Percentiles rank a stretch among this genome's conserved stretches.
Conservation (phyloP, 2,797 vertebrate species). For the Clarias pachynema region DNA sequence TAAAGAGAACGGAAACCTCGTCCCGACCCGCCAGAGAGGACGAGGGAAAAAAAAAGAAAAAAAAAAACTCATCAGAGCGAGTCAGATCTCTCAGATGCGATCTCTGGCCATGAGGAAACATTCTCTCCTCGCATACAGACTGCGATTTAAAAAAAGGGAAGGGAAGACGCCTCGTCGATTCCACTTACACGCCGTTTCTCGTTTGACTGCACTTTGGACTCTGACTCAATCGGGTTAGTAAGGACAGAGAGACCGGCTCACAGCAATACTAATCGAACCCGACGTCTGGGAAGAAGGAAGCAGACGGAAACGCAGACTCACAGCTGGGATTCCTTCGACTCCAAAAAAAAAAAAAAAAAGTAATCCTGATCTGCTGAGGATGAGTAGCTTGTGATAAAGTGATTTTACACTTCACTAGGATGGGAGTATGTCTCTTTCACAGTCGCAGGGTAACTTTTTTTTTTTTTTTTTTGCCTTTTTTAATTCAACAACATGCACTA, state of each 20-base stretch:
- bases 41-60: neutral
- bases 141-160: constrained; percentile 11
- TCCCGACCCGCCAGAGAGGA: neutral
- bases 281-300: constrained; percentile 3
- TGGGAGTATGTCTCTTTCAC: constrained; percentile 20
- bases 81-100: neutral
- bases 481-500: constrained; percentile 41
- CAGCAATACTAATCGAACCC: constrained; percentile 25
- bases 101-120: neutral
- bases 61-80: neutral
- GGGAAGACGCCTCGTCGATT: neutral
- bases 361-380: constrained; percentile 2
- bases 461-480: neutral
- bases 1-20: constrained; percentile 35
- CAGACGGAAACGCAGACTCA: constrained; percentile 29
- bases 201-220: constrained; percentile 39
- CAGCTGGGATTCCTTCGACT: constrained; percentile 45
- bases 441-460: constrained; percentile 35
- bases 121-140: neutral
- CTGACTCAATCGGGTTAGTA: constrained; percentile 4
- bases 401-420: constrained; percentile 14
- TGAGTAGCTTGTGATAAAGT: constrained; percentile 24
- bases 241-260: constrained; percentile 16
- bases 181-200: neutral
- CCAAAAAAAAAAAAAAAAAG: neutral